Conservation (phyloP, 2,797 vertebrate species). For the Petrocephalus sullivani region DNA sequence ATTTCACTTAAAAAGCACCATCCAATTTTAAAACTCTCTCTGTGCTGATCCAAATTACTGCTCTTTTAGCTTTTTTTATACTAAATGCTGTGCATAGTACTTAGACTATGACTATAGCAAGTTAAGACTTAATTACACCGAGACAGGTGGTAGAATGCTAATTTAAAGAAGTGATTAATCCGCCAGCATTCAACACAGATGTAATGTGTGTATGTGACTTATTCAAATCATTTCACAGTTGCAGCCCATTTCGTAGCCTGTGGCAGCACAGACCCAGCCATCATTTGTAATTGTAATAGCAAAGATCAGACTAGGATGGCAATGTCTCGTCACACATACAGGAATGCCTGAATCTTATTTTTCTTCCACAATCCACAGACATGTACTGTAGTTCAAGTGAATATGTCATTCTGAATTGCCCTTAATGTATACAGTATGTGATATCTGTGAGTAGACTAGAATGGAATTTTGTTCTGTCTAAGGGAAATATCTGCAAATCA, state of each 20-base stretch:
- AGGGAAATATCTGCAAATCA: not conserved
- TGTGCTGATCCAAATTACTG: not conserved
- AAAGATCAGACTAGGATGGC: not conserved
- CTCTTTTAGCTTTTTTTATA: not conserved
- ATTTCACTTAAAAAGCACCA: not conserved
- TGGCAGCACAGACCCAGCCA: not conserved
- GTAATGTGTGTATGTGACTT: not conserved
- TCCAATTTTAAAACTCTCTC: not conserved
- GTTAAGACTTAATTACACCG: not conserved
- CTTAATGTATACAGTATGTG: not conserved
- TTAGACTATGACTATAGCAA: not conserved
- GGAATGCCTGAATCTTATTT: not conserved
- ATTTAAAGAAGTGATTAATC: not conserved
- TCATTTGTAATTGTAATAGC: constrained; percentile 1
- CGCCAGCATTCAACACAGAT: constrained; percentile 1
- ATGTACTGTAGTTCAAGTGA: not conserved
- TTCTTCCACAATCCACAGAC: not conserved
- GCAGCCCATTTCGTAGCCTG: not conserved
- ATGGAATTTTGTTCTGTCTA: not conserved
- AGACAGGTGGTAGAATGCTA: not conserved
- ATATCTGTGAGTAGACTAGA: not conserved
- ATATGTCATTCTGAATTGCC: not conserved
- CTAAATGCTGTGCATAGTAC: not conserved
- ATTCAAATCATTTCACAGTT: not conserved
- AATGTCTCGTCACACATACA: not conserved